Evolutionary conservation across 53 echinoderm and acorn worm genomes (phyloP), one percentile per base, ranked within the genome.

Genomic region (Henricia sp.): DNA sequence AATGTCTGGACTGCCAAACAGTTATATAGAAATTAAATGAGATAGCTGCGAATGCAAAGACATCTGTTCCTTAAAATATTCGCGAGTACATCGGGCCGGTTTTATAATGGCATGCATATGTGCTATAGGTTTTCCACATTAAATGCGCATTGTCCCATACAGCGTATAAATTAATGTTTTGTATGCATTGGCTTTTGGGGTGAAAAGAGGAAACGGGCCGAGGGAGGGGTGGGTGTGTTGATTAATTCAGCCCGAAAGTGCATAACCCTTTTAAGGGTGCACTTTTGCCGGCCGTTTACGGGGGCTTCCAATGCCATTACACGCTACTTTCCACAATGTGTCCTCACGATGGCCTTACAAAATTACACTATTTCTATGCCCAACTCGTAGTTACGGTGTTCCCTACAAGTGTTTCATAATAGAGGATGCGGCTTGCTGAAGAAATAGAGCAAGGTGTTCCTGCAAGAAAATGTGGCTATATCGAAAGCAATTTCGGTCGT

Each of bases 61-160:
- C 80, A 80, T 80, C 80, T 80, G 80, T 80, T 63, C 63, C 63
- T 46, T 80, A 41, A 60, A 64, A 80, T 80, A 80, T 63, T 44
- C 26, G 43, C 43, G 26, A 14, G 70, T 70, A 37, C 46, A 70
- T 46, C 3, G 14, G 43, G 28, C 3, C 20, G 28, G 70, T 39
- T 67, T 77, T 20, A 63, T 63, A 46, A 44, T 80, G 44, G 80
- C 50, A 80, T 80, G 63, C 42, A 46, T 80, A 48, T 39, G 34
- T 41, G 48, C 58, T 43, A 46, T 63, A 29, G 32, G 30, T 33
- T 44, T n/a, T 43, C 62, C 17, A 58, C 58, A 64, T 41, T 64
- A 62, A 62, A 46, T 43, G 77, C 46, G 37, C 46, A 70, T 70
- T 70, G 70, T 70, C 64, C 44, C 48, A 29, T 19, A 14, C 42